phyloP scores from a whole-genome alignment of 2,888 invertebrate genomes.

The Eumacrocentrus americanus region DNA sequence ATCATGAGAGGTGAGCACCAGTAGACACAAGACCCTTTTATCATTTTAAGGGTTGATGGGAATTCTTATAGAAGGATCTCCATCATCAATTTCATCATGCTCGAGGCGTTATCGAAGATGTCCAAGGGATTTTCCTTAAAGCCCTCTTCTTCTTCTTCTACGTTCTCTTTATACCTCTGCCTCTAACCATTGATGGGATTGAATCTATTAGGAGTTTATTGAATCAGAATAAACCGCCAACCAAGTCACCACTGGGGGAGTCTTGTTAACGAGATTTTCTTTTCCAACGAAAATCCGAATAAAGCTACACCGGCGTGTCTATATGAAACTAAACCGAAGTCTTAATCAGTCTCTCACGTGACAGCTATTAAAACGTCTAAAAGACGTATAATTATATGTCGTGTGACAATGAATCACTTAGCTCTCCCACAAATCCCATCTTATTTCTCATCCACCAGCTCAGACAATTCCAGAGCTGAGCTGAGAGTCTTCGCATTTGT shows the following conservation, averaged over 20 bases:
- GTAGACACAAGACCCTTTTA: no score
- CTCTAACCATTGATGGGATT: not conserved
- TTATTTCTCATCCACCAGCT: conserved; percentile 6
- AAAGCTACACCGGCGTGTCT: no score
- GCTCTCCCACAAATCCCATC: not conserved
- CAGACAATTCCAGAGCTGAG: not conserved
- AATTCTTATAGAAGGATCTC: no score
- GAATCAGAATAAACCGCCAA: not conserved
- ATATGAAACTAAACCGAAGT: no score
- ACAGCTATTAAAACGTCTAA: conserved; percentile 9
- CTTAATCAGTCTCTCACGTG: conserved; percentile 3
- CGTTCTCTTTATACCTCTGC: not conserved
- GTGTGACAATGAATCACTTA: conserved; percentile 18
- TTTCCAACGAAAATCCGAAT: not conserved
- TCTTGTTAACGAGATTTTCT: conserved; percentile 6
- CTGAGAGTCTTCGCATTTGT: conserved; percentile 8
- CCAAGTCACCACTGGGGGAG: not conserved
- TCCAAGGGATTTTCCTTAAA: no score
- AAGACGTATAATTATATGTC: conserved; percentile 8
- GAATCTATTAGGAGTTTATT: conserved; percentile 18
- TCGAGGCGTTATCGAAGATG: no score
- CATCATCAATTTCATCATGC: no score
- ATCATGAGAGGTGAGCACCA: conserved; percentile 55
- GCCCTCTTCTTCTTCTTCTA: not conserved
- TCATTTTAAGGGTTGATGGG: no score